phyloP scores from a whole-genome alignment of 2,797 vertebrate species.

The Rhinophrynus dorsalis region DNA sequence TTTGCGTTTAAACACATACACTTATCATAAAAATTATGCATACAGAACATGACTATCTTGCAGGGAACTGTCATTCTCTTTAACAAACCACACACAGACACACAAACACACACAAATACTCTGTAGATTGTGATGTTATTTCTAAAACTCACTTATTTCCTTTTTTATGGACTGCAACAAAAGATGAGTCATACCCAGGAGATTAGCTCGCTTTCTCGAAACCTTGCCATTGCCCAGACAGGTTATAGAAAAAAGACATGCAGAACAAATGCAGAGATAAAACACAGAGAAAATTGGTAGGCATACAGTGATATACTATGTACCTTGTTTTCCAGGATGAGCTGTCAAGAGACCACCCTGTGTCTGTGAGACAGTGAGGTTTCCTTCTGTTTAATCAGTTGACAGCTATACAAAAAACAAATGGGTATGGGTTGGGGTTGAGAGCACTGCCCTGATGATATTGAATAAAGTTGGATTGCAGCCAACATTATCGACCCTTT shows the following conservation, averaged over 20 bases:
- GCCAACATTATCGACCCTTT: too few relatives aligned
- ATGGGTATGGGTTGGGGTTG: neutral
- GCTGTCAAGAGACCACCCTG: slow-evolving; percentile 37
- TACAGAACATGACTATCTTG: slow-evolving; percentile 35
- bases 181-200: slow-evolving; percentile 62
- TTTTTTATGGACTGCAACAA: slow-evolving; percentile 3
- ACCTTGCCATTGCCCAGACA: slow-evolving; percentile 61
- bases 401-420: neutral
- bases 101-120: too few relatives aligned
- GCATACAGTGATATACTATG: slow-evolving; percentile 42
- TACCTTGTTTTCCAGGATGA: slow-evolving; percentile 6
- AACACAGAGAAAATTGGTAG: slow-evolving; percentile 48
- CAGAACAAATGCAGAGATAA: slow-evolving; percentile 46
- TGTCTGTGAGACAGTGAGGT: neutral
- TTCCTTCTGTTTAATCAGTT: neutral
- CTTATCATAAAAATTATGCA: too few relatives aligned
- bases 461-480: neutral
- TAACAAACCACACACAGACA: slow-evolving; percentile 49
- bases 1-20: too few relatives aligned
- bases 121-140: too few relatives aligned
- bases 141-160: too few relatives aligned
- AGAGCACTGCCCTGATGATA: neutral
- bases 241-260: slow-evolving; percentile 58
- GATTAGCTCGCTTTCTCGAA: slow-evolving; percentile 62
- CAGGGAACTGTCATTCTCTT: slow-evolving; percentile 48